Conservation (phyloP, 2,888 invertebrate genomes). For the Erebia palarica region DNA sequence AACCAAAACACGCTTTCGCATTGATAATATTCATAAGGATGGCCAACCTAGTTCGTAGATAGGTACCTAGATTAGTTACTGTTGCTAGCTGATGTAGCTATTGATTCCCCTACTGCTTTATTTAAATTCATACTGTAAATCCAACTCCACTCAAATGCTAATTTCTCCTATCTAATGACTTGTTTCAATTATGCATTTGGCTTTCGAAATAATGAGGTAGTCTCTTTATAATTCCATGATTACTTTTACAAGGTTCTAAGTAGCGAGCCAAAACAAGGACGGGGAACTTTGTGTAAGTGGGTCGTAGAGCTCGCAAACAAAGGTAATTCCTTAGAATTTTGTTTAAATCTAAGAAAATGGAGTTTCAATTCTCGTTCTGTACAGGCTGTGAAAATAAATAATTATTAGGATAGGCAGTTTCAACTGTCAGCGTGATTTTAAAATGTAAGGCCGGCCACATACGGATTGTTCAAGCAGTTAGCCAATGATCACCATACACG, state of each 20-base stretch:
- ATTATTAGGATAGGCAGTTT: slow-evolving; percentile 1
- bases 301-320: slow-evolving; percentile 12
- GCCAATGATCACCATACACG: too few species aligned
- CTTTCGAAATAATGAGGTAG: slow-evolving; percentile 4
- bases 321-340: slow-evolving; percentile 8
- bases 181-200: slow-evolving; percentile 4
- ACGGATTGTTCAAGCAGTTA: too few species aligned
- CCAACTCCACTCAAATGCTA: too few species aligned
- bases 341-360: slow-evolving; percentile 16
- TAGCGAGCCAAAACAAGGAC: neutral
- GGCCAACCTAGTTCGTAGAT: too few species aligned
- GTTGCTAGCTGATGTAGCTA: too few species aligned
- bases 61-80: too few species aligned
- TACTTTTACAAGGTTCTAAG: slow-evolving; percentile 7
- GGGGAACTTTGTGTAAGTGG: slow-evolving; percentile 11
- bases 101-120: too few species aligned
- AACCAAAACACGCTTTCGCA: too few species aligned
- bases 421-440: neutral
- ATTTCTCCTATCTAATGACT: too few species aligned
- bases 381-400: slow-evolving; percentile 11
- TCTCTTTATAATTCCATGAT: slow-evolving; percentile 1
- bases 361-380: neutral
- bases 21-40: too few species aligned
- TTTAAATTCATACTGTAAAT: too few species aligned
- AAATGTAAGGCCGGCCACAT: too few species aligned